Conservation (phyloP, 1,140 invertebrate species). For the Cydia strobilella region DNA sequence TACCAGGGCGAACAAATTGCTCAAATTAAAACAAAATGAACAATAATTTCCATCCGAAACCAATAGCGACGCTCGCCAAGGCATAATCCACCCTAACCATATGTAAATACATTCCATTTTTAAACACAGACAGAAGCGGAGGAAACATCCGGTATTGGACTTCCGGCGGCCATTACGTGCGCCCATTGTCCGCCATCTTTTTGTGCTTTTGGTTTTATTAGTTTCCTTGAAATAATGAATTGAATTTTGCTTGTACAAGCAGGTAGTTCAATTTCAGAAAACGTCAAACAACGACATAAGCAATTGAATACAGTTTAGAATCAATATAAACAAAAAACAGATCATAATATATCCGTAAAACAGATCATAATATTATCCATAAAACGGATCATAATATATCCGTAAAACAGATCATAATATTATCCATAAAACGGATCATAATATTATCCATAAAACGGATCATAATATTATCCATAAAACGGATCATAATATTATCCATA, state of each 20-base stretch:
- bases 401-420: too few relatives aligned
- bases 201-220: conserved; percentile 26
- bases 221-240: conserved; percentile 10
- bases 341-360: too few relatives aligned
- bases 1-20: background rate
- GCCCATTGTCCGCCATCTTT: conserved; percentile 7
- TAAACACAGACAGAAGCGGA: background rate
- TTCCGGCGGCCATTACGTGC: conserved; percentile 24
- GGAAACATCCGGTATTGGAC: conserved; percentile 1
- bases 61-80: background rate
- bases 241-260: background rate
- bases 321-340: too few relatives aligned
- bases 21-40: conserved; percentile 1
- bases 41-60: background rate
- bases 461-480: too few relatives aligned
- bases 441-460: too few relatives aligned
- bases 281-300: background rate
- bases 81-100: background rate
- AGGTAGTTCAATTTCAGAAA: too few relatives aligned
- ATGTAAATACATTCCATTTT: background rate
- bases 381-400: too few relatives aligned
- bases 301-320: too few relatives aligned
- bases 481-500: too few relatives aligned
- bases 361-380: too few relatives aligned
- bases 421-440: too few relatives aligned